Conservation (phyloP, 1,140 invertebrate genomes). For the Macrocentrus cingulum region DNA sequence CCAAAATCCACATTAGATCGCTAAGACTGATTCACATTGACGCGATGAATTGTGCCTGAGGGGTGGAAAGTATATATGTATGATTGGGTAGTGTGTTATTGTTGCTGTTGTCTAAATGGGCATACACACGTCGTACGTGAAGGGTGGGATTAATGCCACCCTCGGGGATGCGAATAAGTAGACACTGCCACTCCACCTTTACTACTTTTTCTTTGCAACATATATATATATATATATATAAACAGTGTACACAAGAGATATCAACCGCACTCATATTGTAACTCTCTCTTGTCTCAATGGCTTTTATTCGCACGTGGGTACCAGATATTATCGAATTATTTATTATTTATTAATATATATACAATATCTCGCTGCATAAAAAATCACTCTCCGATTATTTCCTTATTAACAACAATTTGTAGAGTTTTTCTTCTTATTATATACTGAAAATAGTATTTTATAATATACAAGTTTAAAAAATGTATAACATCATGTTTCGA, state of each 20-base stretch:
- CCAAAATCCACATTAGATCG: slow-evolving; percentile 55
- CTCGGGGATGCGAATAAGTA: slow-evolving; percentile 52
- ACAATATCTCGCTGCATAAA: too few species aligned
- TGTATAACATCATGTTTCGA: too few species aligned
- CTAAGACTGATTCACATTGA: slow-evolving; percentile 58
- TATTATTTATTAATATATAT: too few species aligned
- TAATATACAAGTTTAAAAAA: too few species aligned
- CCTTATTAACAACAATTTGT: too few species aligned
- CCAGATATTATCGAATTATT: too few species aligned
- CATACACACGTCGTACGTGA: slow-evolving; percentile 18
- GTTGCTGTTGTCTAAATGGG: slow-evolving; percentile 39
- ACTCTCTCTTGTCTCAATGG: too few species aligned
- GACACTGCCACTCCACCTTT: slow-evolving; percentile 35
- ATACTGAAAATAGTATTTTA: too few species aligned
- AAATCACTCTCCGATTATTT: too few species aligned
- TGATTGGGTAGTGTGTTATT: slow-evolving; percentile 49
- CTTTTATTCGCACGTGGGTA: too few species aligned
- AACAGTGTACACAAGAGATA: not conserved
- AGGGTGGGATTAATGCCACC: slow-evolving; percentile 56
- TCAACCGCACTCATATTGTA: too few species aligned
- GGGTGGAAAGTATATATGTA: slow-evolving; percentile 59
- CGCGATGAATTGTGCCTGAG: slow-evolving; percentile 57
- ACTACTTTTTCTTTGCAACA: slow-evolving; percentile 10
- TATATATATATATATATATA: not conserved
- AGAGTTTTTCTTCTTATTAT: too few species aligned